phyloP scores from a whole-genome alignment of 1,140 invertebrate genomes.

The Melipona quadrifasciata region DNA sequence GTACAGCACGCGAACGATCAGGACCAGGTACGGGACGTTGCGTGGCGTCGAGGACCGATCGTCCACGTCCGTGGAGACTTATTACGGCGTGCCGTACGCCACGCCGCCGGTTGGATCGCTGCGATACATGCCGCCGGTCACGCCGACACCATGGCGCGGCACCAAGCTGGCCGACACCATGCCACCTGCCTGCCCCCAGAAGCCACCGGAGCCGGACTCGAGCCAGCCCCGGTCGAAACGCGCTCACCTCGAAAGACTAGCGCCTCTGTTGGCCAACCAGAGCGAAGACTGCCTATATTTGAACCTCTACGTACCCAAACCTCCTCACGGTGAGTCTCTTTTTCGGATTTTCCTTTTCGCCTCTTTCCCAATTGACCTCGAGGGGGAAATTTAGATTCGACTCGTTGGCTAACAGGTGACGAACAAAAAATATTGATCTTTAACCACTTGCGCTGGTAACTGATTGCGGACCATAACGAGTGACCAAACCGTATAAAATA shows the following conservation, averaged over 20 bases:
- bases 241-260: conserved; percentile 90
- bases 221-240: conserved; percentile 90
- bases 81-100: conserved; percentile 96
- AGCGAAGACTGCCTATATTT: conserved; percentile 98
- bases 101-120: conserved; percentile 89
- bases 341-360: too few relatives aligned
- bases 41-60: conserved; percentile 91
- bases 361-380: too few relatives aligned
- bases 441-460: too few relatives aligned
- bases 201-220: conserved; percentile 88
- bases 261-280: conserved; percentile 92
- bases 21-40: conserved; percentile 93
- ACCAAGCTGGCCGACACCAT: conserved; percentile 90
- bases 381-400: too few relatives aligned
- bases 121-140: conserved; percentile 96
- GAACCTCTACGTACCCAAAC: conserved; percentile 95
- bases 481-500: too few relatives aligned
- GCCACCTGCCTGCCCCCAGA: conserved; percentile 95
- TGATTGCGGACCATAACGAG: too few relatives aligned
- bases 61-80: conserved; percentile 93
- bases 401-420: too few relatives aligned
- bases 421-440: too few relatives aligned
- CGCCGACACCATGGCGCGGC: conserved; percentile 92
- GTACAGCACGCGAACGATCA: conserved; percentile 90
- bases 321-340: conserved; percentile 84